Evolutionary conservation across 2,888 invertebrate genomes (phyloP), one percentile per base, ranked within the genome.

Genomic region (Dorcus parallelipipedus): DNA sequence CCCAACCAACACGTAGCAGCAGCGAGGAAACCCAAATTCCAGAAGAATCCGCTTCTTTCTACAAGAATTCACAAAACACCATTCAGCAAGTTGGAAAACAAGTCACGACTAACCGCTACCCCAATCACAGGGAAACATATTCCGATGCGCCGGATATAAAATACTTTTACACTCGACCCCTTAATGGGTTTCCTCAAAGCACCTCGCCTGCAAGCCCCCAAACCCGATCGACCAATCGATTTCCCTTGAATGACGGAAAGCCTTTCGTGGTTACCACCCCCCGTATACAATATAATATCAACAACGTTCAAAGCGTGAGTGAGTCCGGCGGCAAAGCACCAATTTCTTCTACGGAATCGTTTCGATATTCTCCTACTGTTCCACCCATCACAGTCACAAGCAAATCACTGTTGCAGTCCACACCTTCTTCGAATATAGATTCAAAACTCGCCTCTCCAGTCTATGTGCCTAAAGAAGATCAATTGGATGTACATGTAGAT

Each of bases 31-130:
- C 84, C 71, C 90, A 90, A 73, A 83, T 87, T 1, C 83, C 87
- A 0, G 90, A 91, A 7, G 92, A 92, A 76, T 86, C 88, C 6
- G 88, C 89, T 0, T 90, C 91, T 0, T 91, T 92, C 71, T 85
- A 84, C 1, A 83, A 84, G 41, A 82, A 77, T 62, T 63, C 66
- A 3, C 67, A 63, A 33, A 76, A 76, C 50, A 64, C 60, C 47
- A 68, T 75, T 40, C 62, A 67, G 4, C 64, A 67, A 20, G 60
- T 54, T 49, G 57, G 58, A 3, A 58, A 65, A 39, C 67, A 69
- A 56, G 59, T 61, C 5, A 58, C 69, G 26, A 61, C 41, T 9
- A 72, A 71, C 54, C 66, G 68, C 3, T 73, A 77, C 66, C 73
- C 76, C 2, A 78, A 78, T 58, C 78, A 78, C 54, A 67, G 73